Evolutionary conservation across 2,888 invertebrate genomes (phyloP), one percentile per base, ranked within the genome.

Genomic region (Archaeoteleia sp.): DNA sequence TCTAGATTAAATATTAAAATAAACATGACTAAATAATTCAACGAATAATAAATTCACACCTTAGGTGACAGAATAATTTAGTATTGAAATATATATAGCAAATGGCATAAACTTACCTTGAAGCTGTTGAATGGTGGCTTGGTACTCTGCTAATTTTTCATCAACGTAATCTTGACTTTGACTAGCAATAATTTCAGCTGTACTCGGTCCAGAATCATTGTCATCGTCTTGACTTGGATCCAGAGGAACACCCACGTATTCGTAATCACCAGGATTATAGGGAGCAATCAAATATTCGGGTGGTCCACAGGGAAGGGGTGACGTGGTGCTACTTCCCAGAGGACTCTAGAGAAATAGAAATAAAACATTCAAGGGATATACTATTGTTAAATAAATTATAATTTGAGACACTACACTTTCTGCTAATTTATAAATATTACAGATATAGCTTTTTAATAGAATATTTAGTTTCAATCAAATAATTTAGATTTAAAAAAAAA

Each of bases 81-180:
- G n/a, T n/a, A n/a, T n/a, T n/a, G n/a, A 25, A 25, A 25, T 7
- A 8, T 7, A 32, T 6, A 6, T 32, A 32, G n/a, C 5, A 32
- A 32, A 32, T 23, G 23, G 7, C 4, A 23, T 7, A 23, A 23
- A 23, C 79, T 81, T 60, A 83, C 85, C 83, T 91, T 95, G 95
- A 79, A 96, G 87, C 83, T 94, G 91, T 80, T 93, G 92, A 86
- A 96, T 96, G 23, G 96, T 96, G 70, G 94, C 92, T 86, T 96
- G 95, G 85, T 96, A 96, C 87, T 96, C 95, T 46, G 95, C 95
- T 79, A 96, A 89, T 86, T 95, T 94, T 87, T 96, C 96, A 84
- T 96, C 96, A 72, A 96, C 91, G 85, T 96, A 96, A 86, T 96
- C 96, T 87, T 96, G 96, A 63, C 95, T 95, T 87, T 96, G 96